Evolutionary conservation across 37 sponge, comb jelly and placozoan genomes (phyloP), one percentile per base, ranked within the genome.

Genomic region (Diacarnus erythraeanus): DNA sequence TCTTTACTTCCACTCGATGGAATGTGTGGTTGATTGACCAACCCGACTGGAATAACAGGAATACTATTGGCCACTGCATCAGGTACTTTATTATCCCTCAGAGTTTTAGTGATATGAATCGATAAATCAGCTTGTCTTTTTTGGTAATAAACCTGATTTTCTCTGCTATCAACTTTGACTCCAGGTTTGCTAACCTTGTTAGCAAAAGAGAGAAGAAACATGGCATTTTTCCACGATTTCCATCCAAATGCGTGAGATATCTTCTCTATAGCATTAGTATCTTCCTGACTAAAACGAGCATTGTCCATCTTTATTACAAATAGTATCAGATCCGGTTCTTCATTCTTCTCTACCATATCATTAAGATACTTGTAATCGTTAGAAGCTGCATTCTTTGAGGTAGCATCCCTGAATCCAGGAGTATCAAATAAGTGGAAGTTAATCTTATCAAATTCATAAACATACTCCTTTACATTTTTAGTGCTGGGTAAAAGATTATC

Each of bases 201-300:
- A 3, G 74, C 74, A 74, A 74, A 74, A 6, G 74, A 56, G 22
- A 74, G 74, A 25, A 74, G 25, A 74, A 74, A 74, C 41, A 74
- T 47, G 2, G 74, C 74, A 56, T 54, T 47, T 33, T 74, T 54
- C 74, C 74, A 74, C 21, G 42, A 8, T 2, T n/a, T 35, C 57
- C 40, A 33, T 20, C 74, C 74, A 74, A 74, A 74, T 5, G 74
- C 57, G 20, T 47, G 30, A 2, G 74, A 27, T 40, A 74, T 15
- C 20, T 74, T 47, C 35, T 43, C 18, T 6, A 74, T 54, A 31
- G 74, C 57, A 29, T 22, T 35, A 6, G 30, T 27, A 74, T 74
- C 74, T 54, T 54, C 74, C 9, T 22, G 18, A 33, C 57, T 29
- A 33, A 74, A 10, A 1, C 44, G 35, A 41, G 43, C 8, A 54